Evolutionary conservation across 1,140 invertebrate genomes (phyloP), one percentile per base, ranked within the genome.

Genomic region (Aradophagus sp.): DNA sequence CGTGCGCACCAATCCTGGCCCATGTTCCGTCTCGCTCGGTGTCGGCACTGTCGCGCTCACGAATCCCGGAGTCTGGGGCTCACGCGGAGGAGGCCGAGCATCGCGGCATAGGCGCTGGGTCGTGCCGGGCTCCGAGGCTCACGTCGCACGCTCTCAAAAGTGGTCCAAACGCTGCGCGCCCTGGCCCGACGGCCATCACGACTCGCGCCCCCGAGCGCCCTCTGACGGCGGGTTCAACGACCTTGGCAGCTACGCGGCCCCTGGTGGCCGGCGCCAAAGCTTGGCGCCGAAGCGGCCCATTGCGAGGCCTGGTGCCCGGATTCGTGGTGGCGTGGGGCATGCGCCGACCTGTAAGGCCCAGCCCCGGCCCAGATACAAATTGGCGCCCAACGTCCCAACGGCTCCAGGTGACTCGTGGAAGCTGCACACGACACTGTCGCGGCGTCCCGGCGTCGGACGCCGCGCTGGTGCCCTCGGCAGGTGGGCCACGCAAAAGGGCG

Each of bases 1-100:
- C 89, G 86, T 78, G 90, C 88, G 86, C 90, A 91, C 89, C 90
- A 91, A 83, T 91, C 90, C 80, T 91, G 90, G 74, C 90, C 90
- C 90, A 91, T 91, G 39, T 78, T 81, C 31, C 16, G 0, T 42
- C 27, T 47, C 29, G 15, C 29, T 45, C 42, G 20, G 4, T 23
- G 20, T 23, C 20, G 20, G n/a, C 8, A 10, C 27, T 29, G 6
- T 10, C 11, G 34, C 1, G 3, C 20, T 42, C 13, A 36, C 45
- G 12, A 7, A 15, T n/a, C 20, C 13, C 17, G 17, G 31, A 23
- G 6, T 14, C 44, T 10, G 15, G 29, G 14, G 6, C 45, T 26
- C 26, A 12, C n/a, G n/a, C n/a, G n/a, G n/a, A n/a, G n/a, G n/a
- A n/a, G n/a, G n/a, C n/a, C n/a, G n/a, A n/a, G n/a, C n/a, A n/a